A percentile compares a stretch with the other conserved stretches of the same genome.
Conservation (phyloP, 2,797 vertebrate genomes). For the Tadarida brasiliensis region DNA sequence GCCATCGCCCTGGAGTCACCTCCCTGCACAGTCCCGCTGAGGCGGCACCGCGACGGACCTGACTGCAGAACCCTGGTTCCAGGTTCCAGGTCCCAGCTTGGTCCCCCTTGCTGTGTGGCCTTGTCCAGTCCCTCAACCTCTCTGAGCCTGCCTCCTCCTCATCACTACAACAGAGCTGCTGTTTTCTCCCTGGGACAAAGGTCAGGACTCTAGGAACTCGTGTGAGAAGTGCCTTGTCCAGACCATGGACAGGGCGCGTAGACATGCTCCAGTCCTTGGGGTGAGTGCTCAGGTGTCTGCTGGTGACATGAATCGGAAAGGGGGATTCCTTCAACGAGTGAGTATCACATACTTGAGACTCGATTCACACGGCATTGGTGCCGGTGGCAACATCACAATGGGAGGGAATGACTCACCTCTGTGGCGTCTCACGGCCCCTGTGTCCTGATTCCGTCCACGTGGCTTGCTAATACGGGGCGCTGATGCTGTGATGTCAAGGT, state of each 20-base stretch:
- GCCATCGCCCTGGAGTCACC: background rate
- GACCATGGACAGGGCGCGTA: background rate
- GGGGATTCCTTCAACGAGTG: too few species aligned
- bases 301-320: background rate
- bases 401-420: background rate
- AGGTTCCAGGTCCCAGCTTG: background rate
- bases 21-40: background rate
- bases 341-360: background rate
- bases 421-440: background rate
- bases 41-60: rapidly evolving
- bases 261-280: rapidly evolving
- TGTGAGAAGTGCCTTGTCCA: background rate
- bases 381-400: too few species aligned
- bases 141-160: background rate
- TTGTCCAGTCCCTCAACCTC: background rate
- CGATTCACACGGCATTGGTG: rapidly evolving
- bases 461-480: too few species aligned
- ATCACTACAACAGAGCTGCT: background rate
- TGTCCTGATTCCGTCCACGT: background rate
- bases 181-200: background rate
- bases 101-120: background rate
- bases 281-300: background rate
- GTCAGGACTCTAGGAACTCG: background rate
- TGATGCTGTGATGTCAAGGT: rapidly evolving
- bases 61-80: background rate